These are phyloP conservation scores for Tachina lurida DNA, from an alignment of 2,888 invertebrate genomes.

Conservation along the genomic window DNA sequence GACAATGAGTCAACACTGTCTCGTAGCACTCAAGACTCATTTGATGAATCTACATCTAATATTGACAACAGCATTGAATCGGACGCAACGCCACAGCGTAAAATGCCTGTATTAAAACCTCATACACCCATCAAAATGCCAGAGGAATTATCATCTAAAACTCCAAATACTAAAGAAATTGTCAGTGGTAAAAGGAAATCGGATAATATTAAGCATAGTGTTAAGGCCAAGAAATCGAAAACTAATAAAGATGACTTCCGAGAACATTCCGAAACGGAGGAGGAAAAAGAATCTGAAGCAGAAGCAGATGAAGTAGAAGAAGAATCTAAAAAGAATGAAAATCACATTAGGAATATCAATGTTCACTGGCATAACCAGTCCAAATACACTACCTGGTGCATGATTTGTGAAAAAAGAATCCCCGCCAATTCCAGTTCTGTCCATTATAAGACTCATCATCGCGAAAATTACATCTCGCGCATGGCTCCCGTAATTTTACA, in stretches of 20 bases:
- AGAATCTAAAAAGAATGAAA: slow-evolving; percentile 36
- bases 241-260: slow-evolving; percentile 10
- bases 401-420: slow-evolving; percentile 75
- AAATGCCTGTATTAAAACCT: slow-evolving; percentile 75
- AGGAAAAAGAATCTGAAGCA: slow-evolving; percentile 21
- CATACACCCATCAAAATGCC: slow-evolving; percentile 74
- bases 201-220: slow-evolving; percentile 43
- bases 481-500: slow-evolving; percentile 75
- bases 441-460: slow-evolving; percentile 78
- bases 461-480: slow-evolving; percentile 78
- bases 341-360: slow-evolving; percentile 74
- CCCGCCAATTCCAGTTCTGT: slow-evolving; percentile 76
- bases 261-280: slow-evolving; percentile 21
- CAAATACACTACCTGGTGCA: slow-evolving; percentile 73
- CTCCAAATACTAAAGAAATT: slow-evolving; percentile 6
- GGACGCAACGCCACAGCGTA: slow-evolving; percentile 57
- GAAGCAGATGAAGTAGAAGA: slow-evolving; percentile 33
- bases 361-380: slow-evolving; percentile 78
- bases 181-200: slow-evolving; percentile 42
- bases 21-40: slow-evolving; percentile 33
- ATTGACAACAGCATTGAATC: slow-evolving; percentile 4
- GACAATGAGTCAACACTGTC: slow-evolving; percentile 32
- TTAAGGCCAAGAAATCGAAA: slow-evolving; percentile 63
- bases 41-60: slow-evolving; percentile 29
- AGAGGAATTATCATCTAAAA: slow-evolving; percentile 47